Conservation (phyloP, 2,113 vertebrate species). For the Pollimyrus isidori region DNA sequence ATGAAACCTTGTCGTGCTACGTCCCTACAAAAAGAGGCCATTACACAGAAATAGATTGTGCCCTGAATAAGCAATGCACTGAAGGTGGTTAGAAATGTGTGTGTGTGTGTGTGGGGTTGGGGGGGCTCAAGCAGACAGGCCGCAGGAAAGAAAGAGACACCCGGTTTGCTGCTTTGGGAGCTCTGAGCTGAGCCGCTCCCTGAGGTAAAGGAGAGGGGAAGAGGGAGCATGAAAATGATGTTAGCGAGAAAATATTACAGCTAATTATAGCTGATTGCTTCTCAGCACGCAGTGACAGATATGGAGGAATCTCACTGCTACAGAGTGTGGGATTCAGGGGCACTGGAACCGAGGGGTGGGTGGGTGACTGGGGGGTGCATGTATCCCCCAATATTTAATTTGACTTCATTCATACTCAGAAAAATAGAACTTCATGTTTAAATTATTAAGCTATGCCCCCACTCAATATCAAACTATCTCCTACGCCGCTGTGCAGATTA, state of each 20-base stretch:
- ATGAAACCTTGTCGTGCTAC: neutral
- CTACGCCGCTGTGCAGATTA: neutral
- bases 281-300: neutral
- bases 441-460: neutral
- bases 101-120: neutral
- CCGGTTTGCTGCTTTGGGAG: slow-evolving; percentile 56
- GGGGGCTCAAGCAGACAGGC: slow-evolving; percentile 34
- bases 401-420: neutral
- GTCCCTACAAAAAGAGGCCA: neutral
- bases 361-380: too few relatives aligned
- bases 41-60: neutral
- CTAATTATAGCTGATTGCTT: neutral
- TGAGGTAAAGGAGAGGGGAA: slow-evolving; percentile 37
- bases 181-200: slow-evolving; percentile 56
- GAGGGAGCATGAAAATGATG: slow-evolving; percentile 25
- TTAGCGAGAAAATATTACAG: neutral
- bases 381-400: neutral
- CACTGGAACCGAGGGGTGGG: neutral
- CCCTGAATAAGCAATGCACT: neutral
- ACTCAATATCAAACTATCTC: neutral
- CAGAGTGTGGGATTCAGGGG: neutral
- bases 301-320: neutral
- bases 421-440: neutral
- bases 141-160: slow-evolving; percentile 46
- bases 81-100: neutral